Percentiles rank a stretch among this genome's conserved stretches.
Conservation (phyloP, 2,888 invertebrate species). For the Bimastos eiseni region DNA sequence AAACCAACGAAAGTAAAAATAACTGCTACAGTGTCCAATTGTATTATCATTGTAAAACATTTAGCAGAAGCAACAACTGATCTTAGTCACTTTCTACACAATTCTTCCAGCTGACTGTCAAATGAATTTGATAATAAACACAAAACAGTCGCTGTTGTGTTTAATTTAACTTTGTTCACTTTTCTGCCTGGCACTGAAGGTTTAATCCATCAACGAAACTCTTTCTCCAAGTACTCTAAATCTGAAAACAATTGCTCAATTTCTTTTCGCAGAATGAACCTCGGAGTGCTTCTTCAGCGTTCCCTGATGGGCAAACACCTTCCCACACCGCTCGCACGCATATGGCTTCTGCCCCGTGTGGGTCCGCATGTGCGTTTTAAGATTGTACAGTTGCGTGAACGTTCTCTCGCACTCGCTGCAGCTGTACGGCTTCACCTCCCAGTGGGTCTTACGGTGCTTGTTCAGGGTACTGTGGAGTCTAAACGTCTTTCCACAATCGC, state of each 20-base stretch:
- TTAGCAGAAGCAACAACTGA: background rate
- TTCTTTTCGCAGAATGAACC: background rate
- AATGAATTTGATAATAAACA: background rate
- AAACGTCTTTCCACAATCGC: background rate
- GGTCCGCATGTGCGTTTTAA: slow-evolving; percentile 2
- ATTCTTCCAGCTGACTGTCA: background rate
- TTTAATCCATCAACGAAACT: background rate
- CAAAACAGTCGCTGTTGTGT: background rate
- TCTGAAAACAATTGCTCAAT: background rate
- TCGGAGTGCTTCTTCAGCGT: slow-evolving; percentile 16
- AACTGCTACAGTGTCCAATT: background rate
- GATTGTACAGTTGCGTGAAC: slow-evolving; percentile 7
- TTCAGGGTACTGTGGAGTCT: background rate
- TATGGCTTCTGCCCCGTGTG: slow-evolving; percentile 18
- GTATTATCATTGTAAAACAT: background rate
- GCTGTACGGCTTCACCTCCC: background rate
- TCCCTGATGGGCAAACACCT: slow-evolving; percentile 18
- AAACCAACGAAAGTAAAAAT: background rate
- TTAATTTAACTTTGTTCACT: background rate
- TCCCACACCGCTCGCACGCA: background rate
- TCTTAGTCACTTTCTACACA: background rate
- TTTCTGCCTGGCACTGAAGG: background rate
- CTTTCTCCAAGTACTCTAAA: background rate
- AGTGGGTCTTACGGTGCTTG: background rate
- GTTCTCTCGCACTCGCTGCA: slow-evolving; percentile 19